Conservation (phyloP, 2,797 vertebrate species). For the Mus minutoides region DNA sequence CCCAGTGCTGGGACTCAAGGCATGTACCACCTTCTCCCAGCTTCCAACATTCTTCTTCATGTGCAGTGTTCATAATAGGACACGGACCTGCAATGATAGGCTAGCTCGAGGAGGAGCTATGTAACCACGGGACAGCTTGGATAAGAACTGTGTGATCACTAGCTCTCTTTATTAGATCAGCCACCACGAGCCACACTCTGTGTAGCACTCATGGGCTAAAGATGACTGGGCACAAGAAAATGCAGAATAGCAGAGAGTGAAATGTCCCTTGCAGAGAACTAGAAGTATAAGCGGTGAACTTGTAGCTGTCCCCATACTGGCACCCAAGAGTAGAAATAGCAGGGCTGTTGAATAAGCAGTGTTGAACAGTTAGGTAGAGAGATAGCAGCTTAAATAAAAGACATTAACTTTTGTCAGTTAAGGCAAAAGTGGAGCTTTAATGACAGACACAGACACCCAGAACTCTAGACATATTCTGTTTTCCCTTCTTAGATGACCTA, state of each 20-base stretch:
- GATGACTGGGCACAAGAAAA: fast-evolving
- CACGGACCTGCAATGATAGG: not conserved
- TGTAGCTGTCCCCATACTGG: not conserved
- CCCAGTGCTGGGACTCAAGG: not conserved
- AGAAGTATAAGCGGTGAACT: no score
- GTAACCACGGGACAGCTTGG: no score
- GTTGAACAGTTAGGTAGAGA: not conserved
- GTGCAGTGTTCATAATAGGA: not conserved
- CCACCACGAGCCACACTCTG: not conserved
- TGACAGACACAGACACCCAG: not conserved
- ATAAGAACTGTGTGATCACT: not conserved
- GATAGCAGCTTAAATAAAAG: not conserved
- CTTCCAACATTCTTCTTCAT: not conserved
- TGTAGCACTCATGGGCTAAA: not conserved
- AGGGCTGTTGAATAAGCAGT: not conserved
- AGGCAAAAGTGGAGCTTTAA: not conserved
- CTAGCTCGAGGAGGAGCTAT: not conserved
- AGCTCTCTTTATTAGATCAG: not conserved
- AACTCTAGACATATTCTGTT: not conserved
- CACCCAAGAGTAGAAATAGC: not conserved
- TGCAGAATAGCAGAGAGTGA: not conserved
- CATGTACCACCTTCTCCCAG: not conserved
- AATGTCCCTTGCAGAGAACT: not conserved
- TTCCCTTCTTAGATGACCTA: constrained; percentile 91
- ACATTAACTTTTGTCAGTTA: not conserved